phyloP scores from a whole-genome alignment of 1,140 invertebrate genomes.

The Sitodiplosis mosellana region DNA sequence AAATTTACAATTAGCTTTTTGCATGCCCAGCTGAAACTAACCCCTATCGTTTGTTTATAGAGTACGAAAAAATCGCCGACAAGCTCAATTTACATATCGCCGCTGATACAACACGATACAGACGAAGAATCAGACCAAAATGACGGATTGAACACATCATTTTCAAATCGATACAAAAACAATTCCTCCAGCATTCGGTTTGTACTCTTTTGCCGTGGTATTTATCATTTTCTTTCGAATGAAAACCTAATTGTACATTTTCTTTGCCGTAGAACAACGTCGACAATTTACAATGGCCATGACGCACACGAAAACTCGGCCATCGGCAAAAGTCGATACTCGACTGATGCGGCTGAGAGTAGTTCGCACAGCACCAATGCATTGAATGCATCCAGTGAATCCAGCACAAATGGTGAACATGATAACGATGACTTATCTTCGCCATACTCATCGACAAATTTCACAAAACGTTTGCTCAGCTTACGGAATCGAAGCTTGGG shows the following conservation, averaged over 20 bases:
- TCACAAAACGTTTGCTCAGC: constrained; percentile 1
- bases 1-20: neutral
- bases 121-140: constrained; percentile 11
- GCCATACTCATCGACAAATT: neutral
- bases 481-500: neutral
- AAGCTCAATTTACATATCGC: constrained; percentile 16
- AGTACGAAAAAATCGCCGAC: neutral
- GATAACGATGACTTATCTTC: neutral
- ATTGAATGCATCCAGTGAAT: too few relatives aligned
- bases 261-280: neutral
- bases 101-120: constrained; percentile 14
- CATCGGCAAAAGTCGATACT: neutral
- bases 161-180: neutral
- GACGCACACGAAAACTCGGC: neutral
- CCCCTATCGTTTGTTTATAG: too few relatives aligned
- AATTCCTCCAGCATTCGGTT: neutral
- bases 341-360: neutral
- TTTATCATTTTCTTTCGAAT: constrained; percentile 2
- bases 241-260: neutral
- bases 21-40: too few relatives aligned
- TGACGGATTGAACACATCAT: neutral
- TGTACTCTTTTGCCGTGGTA: neutral
- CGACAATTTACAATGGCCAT: neutral
- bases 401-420: neutral
- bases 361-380: too few relatives aligned